These are phyloP conservation scores for Cryptocheilus praepositus DNA, from an alignment of 2,888 invertebrate species.

Conservation along the genomic window DNA sequence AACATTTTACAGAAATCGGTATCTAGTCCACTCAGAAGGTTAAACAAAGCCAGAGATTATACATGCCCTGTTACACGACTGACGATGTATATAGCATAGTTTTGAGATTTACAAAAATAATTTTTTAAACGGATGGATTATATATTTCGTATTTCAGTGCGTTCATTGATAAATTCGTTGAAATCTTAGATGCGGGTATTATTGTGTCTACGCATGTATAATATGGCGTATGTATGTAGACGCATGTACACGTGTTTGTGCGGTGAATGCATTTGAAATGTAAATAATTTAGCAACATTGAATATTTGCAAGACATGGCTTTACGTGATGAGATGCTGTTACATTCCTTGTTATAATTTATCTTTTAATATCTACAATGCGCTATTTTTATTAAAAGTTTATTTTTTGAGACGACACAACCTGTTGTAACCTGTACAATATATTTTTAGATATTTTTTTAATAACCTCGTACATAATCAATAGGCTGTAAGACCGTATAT, in stretches of 20 bases:
- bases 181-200: slow-evolving; percentile 15
- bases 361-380: slow-evolving; percentile 34
- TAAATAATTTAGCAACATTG: slow-evolving; percentile 23
- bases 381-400: slow-evolving; percentile 52
- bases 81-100: slow-evolving; percentile 27
- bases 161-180: slow-evolving; percentile 42
- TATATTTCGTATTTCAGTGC: slow-evolving; percentile 26
- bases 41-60: slow-evolving; percentile 28
- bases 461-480: slow-evolving; percentile 50
- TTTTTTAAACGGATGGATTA: slow-evolving; percentile 3
- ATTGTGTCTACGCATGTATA: slow-evolving; percentile 1
- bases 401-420: slow-evolving; percentile 61
- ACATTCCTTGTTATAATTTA: slow-evolving; percentile 50
- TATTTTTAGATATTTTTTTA: slow-evolving; percentile 71
- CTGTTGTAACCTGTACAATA: slow-evolving; percentile 64
- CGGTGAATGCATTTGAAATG: slow-evolving; percentile 24
- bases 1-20: slow-evolving; percentile 42
- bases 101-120: slow-evolving; percentile 6
- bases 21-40: slow-evolving; percentile 56
- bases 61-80: slow-evolving; percentile 20
- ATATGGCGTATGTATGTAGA: not conserved
- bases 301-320: slow-evolving; percentile 26
- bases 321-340: slow-evolving; percentile 52
- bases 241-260: not conserved
- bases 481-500: slow-evolving; percentile 48